Evolutionary conservation across 2,113 vertebrate genomes (phyloP).

Genomic region (Etia nguti): DNA sequence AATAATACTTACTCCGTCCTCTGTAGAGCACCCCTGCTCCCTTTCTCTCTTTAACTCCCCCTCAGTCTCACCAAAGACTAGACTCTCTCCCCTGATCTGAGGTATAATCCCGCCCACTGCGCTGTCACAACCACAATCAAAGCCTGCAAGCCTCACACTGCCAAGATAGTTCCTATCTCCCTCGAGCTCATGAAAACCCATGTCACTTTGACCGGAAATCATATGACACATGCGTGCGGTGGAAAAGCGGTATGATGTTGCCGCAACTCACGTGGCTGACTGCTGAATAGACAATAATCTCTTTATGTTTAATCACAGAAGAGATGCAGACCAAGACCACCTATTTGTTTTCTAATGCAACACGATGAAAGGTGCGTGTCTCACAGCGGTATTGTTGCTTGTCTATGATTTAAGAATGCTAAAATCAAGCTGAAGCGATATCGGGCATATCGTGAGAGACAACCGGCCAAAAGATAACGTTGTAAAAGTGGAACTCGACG

Average conservation of each 20-base stretch:
- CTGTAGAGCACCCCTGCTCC: conserved; percentile 52
- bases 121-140: conserved; percentile 57
- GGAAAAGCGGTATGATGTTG: neutral
- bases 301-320: neutral
- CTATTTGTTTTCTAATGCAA: neutral
- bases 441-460: neutral
- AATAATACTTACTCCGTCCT: conserved; percentile 69
- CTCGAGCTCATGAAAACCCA: neutral
- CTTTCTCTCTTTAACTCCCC: conserved; percentile 64
- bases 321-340: neutral
- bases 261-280: neutral
- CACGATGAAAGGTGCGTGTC: neutral
- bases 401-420: neutral
- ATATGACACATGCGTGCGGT: neutral
- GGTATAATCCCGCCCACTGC: conserved; percentile 69
- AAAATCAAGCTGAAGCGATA: neutral
- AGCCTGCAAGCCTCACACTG: neutral
- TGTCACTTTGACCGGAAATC: neutral
- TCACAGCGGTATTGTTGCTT: accelerated
- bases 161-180: conserved; percentile 36
- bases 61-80: conserved; percentile 69
- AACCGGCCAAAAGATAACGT: neutral
- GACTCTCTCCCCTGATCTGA: conserved; percentile 70
- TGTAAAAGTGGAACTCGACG: neutral
- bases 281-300: neutral